These are phyloP conservation scores for Onthophagus taurus DNA, from an alignment of 1,140 invertebrate genomes.

Conservation along the genomic window DNA sequence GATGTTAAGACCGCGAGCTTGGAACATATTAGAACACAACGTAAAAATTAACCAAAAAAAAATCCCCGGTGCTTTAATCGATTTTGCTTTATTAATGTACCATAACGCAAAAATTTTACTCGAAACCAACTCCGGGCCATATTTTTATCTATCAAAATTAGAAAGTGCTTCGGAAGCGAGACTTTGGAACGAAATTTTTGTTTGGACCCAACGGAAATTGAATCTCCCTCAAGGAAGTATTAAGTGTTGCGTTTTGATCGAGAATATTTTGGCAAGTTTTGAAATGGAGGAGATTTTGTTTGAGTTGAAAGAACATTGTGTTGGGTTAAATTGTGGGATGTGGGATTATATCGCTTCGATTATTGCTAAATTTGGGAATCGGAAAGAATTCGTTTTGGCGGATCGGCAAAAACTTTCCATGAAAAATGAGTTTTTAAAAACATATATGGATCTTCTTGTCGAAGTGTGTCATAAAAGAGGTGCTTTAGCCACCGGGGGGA, in stretches of 20 bases:
- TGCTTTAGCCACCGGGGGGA: constrained; percentile 59
- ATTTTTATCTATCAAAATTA: constrained; percentile 60
- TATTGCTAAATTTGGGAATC: constrained; percentile 55
- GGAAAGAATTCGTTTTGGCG: constrained; percentile 51
- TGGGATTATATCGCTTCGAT: constrained; percentile 69
- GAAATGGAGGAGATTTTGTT: constrained; percentile 63
- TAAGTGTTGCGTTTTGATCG: constrained; percentile 64
- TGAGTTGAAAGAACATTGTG: constrained; percentile 54
- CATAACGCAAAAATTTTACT: constrained; percentile 49
- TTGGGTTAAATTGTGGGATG: constrained; percentile 65
- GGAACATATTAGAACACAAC: constrained; percentile 67
- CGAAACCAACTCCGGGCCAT: constrained; percentile 49
- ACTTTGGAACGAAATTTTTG: constrained; percentile 65
- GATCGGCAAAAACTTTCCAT: constrained; percentile 61
- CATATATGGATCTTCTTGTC: constrained; percentile 53
- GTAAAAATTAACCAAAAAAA: constrained; percentile 55
- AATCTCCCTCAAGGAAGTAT: constrained; percentile 49
- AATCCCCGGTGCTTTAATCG: constrained; percentile 55
- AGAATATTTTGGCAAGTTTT: constrained; percentile 59
- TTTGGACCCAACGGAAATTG: constrained; percentile 52
- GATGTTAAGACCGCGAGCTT: constrained; percentile 60
- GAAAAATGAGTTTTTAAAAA: constrained; percentile 51
- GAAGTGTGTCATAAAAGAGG: constrained; percentile 50
- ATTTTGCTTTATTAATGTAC: constrained; percentile 59
- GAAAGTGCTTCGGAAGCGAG: constrained; percentile 54